Evolutionary conservation across 92 coral and sea anemone species (phyloP).

Genomic region (Micromussa lordhowensis): DNA sequence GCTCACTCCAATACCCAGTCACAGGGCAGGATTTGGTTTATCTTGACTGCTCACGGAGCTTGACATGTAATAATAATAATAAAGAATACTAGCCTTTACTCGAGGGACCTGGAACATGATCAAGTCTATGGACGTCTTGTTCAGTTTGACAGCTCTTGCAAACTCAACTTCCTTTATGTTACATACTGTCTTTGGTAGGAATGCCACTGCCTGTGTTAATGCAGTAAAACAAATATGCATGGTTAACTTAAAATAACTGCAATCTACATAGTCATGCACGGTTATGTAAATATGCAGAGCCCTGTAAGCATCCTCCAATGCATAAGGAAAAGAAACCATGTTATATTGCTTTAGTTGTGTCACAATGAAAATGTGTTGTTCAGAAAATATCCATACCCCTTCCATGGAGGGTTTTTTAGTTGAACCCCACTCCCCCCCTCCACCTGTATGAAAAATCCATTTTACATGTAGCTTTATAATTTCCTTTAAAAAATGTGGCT

Average conservation of each 20-base stretch:
- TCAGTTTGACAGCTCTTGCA: slow-evolving; percentile 88
- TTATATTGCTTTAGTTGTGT: not conserved
- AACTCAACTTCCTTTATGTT: slow-evolving; percentile 88
- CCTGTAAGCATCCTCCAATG: not conserved
- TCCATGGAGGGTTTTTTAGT: no score
- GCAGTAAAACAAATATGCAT: not conserved
- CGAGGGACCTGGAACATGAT: slow-evolving; percentile 90
- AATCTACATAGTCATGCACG: not conserved
- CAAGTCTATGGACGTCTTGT: slow-evolving; percentile 81
- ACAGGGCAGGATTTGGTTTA: no score
- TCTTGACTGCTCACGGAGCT: no score
- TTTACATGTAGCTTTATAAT: no score
- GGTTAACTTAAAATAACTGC: not conserved
- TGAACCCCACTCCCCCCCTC: no score
- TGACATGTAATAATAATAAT: no score
- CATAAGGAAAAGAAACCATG: not conserved
- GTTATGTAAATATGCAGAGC: not conserved
- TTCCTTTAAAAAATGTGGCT: no score
- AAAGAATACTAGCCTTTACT: slow-evolving; percentile 73
- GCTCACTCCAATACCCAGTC: no score
- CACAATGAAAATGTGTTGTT: no score
- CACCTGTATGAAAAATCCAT: no score
- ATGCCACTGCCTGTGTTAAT: slow-evolving; percentile 82
- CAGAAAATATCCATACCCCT: no score
- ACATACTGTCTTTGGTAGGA: slow-evolving; percentile 82